Percentiles rank a stretch among this genome's conserved stretches.
Conservation (phyloP, 2,113 vertebrate species). For the Corythornis vintsioides region DNA sequence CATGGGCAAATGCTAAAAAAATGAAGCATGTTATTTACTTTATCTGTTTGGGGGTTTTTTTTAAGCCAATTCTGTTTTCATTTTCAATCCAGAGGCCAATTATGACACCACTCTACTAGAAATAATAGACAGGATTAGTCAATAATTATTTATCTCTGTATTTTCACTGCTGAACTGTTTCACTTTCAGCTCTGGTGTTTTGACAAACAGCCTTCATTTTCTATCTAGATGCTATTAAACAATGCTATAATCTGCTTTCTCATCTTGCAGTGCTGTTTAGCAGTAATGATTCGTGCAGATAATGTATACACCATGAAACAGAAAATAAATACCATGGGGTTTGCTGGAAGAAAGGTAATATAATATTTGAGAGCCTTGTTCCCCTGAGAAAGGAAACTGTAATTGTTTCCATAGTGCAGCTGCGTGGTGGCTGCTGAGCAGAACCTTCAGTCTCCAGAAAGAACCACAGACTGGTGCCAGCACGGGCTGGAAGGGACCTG, state of each 20-base stretch:
- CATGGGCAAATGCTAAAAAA: neutral
- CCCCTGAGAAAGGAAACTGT: constrained; percentile 12
- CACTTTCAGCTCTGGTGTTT: neutral
- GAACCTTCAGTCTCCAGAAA: fast-evolving
- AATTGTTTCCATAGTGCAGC: neutral
- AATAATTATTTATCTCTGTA: neutral
- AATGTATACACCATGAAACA: neutral
- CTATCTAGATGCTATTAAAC: constrained; percentile 1
- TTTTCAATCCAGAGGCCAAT: neutral
- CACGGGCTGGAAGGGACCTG: too few species aligned
- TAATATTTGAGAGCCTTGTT: neutral
- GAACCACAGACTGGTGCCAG: too few species aligned
- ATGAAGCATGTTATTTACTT: neutral
- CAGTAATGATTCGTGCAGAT: constrained; percentile 28
- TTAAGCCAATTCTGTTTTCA: neutral
- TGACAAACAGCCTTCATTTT: neutral
- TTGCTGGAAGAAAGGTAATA: neutral
- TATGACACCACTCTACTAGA: neutral
- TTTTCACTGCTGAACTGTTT: neutral
- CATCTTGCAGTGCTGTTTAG: constrained; percentile 18
- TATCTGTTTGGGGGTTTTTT: neutral
- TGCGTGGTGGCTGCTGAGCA: neutral
- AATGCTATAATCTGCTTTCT: neutral
- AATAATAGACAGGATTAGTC: neutral
- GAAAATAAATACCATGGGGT: constrained; percentile 27